Evolutionary conservation across 2,113 vertebrate species (phyloP), one percentile per base, ranked within the genome.

Genomic region (Apteryx mantelli): DNA sequence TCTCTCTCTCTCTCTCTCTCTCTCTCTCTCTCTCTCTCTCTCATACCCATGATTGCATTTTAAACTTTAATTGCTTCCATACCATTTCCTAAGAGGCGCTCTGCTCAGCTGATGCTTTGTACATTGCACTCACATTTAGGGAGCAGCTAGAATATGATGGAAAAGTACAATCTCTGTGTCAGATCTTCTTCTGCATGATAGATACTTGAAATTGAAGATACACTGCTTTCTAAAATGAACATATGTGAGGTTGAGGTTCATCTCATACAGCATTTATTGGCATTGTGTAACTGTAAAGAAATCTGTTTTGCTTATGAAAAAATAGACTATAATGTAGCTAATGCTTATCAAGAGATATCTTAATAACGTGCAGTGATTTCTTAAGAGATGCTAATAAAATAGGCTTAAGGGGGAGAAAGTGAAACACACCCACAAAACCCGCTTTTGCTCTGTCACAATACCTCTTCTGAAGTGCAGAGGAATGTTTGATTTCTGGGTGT

Each of bases 1-100:
- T 94, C 89, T 58, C 28, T 58, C 28, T 79, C 91, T 89, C 94
- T 94, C 91, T 89, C 94, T 94, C 28, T 79, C 91, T 89, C 94
- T 94, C 91, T 89, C 94, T 94, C 91, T 89, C 94, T 94, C 91
- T 89, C 94, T 94, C 91, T 89, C 94, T 94, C 30, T 79, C 69
- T 52, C 76, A 73, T 28, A 64, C 76, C 69, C 92, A 93, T 95
- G 89, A 95, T 95, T 97, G 91, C 95, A 97, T 97, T 97, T 97
- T 97, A 97, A 97, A 97, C 91, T 97, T 97, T 97, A 97, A 97
- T 97, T 84, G 84, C 84, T 95, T 95, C 95, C 91, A 77, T 91
- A 56, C 65, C 84, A 56, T 93, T 89, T 95, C 64, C 73, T 50
- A 48, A 76, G 95, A 95, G 75, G 44, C 40, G 53, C 50, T 95